Base-by-base conservation (phyloP, 2,113 vertebrate genomes). In the Nyctereutes procyonoides region DNA sequence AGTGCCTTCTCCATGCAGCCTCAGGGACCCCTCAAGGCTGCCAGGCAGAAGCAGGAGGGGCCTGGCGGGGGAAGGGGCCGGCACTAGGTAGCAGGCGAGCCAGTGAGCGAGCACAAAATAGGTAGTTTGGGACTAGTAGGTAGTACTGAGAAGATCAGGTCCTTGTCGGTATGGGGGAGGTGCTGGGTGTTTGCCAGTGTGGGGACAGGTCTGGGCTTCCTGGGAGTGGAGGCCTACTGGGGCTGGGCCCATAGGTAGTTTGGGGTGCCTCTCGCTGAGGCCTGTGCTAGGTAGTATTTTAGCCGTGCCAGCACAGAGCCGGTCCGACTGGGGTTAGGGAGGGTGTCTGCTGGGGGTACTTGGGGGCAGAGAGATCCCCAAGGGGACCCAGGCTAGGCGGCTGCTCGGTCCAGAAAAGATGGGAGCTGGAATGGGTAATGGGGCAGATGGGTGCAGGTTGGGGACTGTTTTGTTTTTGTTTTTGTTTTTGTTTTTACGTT, bases 91-190 rank as follows among this genome's bases (percentile, higher is more conserved):
- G 98, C 98, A 98, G 97, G 85, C 30, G 32, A 96, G 88, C 97
- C 77, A 95, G 93, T 62, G 96, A 98, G 98, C 98, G 96, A 98
- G 98, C 98, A 98, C 98, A 96, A 98, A 98, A 98, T 99, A 99
- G 98, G 99, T 99, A 99, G 99, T 99, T 98, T 99, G 97, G 97
- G 98, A 98, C 82, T 26, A 94, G 97, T 99, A 99, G 99, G 99
- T 99, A 99, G 99, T 99, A 99, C 97, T 96, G 95, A 96, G 67
- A 95, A 81, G 96, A 51, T 94, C 83, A 97, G 92, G 93, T 98
- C 96, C 98, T 97, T 98, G 97, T 71, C 94, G 95, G 88, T 94
- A 88, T 83, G 83, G 97, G 93, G 98, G 98, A 98, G 98, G 98
- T 99, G 96, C 95, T 94, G 95, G 95, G 80, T 90, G 56, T 95